A percentile compares a stretch with the other conserved stretches of the same genome.
Conservation (phyloP, 2,888 invertebrate species). For the Buathra laborator region DNA sequence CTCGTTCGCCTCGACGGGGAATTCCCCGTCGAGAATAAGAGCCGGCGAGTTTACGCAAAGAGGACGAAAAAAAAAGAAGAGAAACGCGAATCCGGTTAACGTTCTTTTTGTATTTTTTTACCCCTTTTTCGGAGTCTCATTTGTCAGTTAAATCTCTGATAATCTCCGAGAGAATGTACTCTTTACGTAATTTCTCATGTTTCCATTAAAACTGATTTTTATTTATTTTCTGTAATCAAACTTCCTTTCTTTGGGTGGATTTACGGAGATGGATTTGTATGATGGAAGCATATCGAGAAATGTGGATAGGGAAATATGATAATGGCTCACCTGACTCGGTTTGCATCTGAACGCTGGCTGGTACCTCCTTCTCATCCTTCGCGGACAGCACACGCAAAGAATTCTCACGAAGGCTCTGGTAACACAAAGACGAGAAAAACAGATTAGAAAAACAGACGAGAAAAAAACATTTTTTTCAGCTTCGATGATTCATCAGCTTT, state of each 20-base stretch:
- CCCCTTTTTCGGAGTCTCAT: background rate
- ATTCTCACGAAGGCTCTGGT: conserved; percentile 96
- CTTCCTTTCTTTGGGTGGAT: background rate
- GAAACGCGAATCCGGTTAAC: background rate
- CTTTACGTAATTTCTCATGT: background rate
- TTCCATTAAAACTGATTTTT: background rate
- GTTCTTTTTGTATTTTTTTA: background rate
- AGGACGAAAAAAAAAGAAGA: background rate
- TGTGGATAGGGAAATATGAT: background rate
- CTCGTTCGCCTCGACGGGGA: conserved; percentile 33
- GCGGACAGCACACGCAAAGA: conserved; percentile 95
- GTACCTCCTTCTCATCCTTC: conserved; percentile 92
- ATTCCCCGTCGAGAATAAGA: background rate
- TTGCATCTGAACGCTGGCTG: conserved; percentile 94
- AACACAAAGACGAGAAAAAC: conserved; percentile 81
- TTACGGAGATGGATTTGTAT: background rate
- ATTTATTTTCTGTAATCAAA: background rate
- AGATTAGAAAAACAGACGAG: too few species aligned
- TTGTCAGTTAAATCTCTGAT: background rate
- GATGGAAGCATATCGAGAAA: background rate
- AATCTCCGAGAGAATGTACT: background rate
- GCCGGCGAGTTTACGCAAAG: background rate
- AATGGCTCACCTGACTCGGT: conserved; percentile 91
- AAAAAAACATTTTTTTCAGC: background rate
- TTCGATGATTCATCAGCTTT: background rate